Base-by-base conservation (phyloP, 2,797 vertebrate species). In the Clangula hyemalis region DNA sequence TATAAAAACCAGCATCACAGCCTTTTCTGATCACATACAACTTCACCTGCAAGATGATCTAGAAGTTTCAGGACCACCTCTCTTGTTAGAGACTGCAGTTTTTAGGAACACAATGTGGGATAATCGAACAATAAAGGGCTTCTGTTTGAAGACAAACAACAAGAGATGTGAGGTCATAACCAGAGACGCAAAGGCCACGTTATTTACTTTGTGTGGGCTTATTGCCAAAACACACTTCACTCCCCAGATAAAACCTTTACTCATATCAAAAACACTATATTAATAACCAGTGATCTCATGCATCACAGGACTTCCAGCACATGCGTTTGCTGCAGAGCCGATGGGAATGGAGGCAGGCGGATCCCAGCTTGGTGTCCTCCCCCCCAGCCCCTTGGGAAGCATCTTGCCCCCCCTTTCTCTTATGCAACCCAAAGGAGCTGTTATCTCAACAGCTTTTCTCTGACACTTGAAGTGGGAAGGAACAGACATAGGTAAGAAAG, bases 201-300 rank as follows among this genome's bases (percentile, higher is more conserved):
- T 61, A 89, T 84, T 94, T 95, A 70, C 32, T 86, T 69, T 85
- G 64, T 68, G 61, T 39, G 36, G 25, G 53, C 41, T 94, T 71
- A 62, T 8, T 84, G 81, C 56, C 90, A 80, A 87, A 94, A 85
- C 57, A 93, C 66, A 82, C 76, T 91, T 86, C 69, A 75, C 68
- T 89, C 53, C 60, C 61, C 65, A 90, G 87, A 90, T 85, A 94
- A 90, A 85, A 81, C 57, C 74, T 88, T 13, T 39, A 56, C 72
- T 90, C 17, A 1, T 74, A 94, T 53, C 66, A 70, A 36, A 73
- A 81, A 2, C 8, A n/a, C 6, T 24, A 4, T 80, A 91, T 94
- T 93, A 93, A 90, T 92, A 94, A 87, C 64, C 61, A 74, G 54
- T 89, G 69, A 89, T 53, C 41, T 93, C 75, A 94, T 49, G 58